These are phyloP conservation scores for Drosophila grimshawi DNA, from an alignment of 1,140 invertebrate species.

Conservation along the genomic window DNA sequence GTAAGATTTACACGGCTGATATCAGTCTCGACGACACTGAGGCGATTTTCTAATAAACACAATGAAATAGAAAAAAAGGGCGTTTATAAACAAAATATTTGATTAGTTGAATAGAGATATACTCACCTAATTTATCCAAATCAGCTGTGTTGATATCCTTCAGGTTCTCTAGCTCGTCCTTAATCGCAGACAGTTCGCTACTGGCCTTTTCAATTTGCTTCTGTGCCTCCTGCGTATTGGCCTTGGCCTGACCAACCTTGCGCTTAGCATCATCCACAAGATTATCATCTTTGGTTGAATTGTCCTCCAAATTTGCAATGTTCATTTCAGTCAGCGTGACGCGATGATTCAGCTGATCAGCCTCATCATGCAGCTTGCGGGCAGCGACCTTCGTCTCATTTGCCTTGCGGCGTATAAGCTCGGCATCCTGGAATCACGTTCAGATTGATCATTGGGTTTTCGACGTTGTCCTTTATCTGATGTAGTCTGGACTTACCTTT, in stretches of 20 bases:
- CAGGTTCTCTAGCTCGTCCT: conserved; percentile 91
- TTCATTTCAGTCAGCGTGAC: conserved; percentile 90
- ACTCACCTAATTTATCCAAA: conserved; percentile 87
- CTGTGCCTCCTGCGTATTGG: conserved; percentile 90
- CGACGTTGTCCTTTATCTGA: too few relatives aligned
- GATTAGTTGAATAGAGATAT: too few relatives aligned
- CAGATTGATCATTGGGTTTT: not conserved
- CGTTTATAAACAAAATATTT: not conserved
- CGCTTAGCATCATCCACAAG: conserved; percentile 90
- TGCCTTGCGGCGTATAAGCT: conserved; percentile 90
- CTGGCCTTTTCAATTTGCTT: conserved; percentile 93
- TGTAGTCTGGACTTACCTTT: conserved; percentile 85
- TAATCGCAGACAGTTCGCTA: conserved; percentile 91
- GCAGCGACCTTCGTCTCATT: conserved; percentile 91
- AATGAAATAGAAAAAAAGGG: not conserved
- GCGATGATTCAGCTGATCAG: conserved; percentile 88
- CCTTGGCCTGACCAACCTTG: conserved; percentile 94
- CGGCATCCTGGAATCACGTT: conserved; percentile 86
- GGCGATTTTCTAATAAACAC: conserved; percentile 87
- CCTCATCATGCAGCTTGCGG: conserved; percentile 90
- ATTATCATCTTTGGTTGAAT: conserved; percentile 90
- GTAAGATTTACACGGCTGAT: conserved; percentile 91
- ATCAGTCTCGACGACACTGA: conserved; percentile 90
- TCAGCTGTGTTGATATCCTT: conserved; percentile 90
- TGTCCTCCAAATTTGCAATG: conserved; percentile 89